These are phyloP conservation scores for Grammomys surdaster DNA, from an alignment of 2,113 vertebrate genomes.

Conservation along the genomic window DNA sequence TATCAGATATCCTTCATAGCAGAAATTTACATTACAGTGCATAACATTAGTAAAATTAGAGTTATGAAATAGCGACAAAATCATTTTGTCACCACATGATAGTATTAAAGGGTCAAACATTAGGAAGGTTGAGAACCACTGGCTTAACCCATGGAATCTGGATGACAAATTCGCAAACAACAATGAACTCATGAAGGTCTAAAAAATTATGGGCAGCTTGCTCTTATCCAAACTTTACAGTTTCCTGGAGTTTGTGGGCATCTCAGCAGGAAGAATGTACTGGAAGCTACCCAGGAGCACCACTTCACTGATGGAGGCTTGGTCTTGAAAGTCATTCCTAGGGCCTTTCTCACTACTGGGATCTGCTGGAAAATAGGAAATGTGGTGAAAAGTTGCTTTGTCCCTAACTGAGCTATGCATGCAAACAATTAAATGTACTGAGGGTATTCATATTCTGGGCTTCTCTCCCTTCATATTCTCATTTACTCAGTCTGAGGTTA, in stretches of 20 bases:
- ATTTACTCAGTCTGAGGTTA: slow-evolving; percentile 4
- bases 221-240: background rate
- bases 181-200: slow-evolving; percentile 34
- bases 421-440: background rate
- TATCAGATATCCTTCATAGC: background rate
- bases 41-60: background rate
- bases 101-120: background rate
- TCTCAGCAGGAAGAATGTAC: background rate
- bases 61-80: background rate
- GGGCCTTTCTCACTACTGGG: background rate
- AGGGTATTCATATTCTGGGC: background rate
- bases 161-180: slow-evolving; percentile 7
- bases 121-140: background rate
- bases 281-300: background rate
- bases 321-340: slow-evolving; percentile 38
- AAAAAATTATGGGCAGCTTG: background rate
- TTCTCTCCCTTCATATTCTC: background rate
- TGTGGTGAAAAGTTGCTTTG: background rate
- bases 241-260: slow-evolving; percentile 5
- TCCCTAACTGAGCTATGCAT: background rate
- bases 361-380: background rate
- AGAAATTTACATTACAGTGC: background rate
- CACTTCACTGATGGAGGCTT: background rate
- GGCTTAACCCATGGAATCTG: background rate
- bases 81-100: background rate